phyloP scores from a whole-genome alignment of 2,797 vertebrate species.

The Coccyzus lansbergi region DNA sequence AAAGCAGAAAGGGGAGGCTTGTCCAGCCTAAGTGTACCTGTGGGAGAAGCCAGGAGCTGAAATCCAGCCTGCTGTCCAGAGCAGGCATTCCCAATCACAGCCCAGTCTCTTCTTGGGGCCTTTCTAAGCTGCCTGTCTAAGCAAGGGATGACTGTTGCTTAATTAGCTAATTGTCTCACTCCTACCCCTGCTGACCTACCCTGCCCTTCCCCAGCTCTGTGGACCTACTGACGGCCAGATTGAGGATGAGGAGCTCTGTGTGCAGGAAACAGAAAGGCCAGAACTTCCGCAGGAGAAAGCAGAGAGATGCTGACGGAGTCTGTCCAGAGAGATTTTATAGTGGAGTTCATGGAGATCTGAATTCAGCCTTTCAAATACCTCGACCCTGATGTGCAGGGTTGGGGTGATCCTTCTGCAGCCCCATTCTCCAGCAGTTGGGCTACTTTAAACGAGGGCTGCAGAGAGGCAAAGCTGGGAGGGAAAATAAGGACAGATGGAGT shows the following conservation, averaged over 20 bases:
- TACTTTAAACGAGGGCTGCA: neutral
- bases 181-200: neutral
- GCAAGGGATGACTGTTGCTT: neutral
- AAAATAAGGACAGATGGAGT: neutral
- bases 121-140: slow-evolving; percentile 26
- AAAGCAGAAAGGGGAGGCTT: neutral
- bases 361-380: slow-evolving; percentile 3
- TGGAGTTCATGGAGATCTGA: neutral
- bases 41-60: neutral
- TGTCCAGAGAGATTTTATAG: neutral
- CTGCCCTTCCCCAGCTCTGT: neutral
- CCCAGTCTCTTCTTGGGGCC: neutral
- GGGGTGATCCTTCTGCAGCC: neutral
- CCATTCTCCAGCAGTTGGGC: neutral
- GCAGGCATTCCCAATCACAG: neutral
- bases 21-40: neutral
- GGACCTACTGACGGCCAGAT: neutral
- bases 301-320: neutral
- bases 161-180: neutral
- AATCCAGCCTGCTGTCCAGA: neutral
- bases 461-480: neutral
- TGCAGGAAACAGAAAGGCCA: neutral
- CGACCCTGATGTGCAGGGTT: neutral
- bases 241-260: neutral
- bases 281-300: neutral